These are phyloP conservation scores for Galemys pyrenaicus DNA, from an alignment of 2,113 vertebrate species.

Conservation along the genomic window DNA sequence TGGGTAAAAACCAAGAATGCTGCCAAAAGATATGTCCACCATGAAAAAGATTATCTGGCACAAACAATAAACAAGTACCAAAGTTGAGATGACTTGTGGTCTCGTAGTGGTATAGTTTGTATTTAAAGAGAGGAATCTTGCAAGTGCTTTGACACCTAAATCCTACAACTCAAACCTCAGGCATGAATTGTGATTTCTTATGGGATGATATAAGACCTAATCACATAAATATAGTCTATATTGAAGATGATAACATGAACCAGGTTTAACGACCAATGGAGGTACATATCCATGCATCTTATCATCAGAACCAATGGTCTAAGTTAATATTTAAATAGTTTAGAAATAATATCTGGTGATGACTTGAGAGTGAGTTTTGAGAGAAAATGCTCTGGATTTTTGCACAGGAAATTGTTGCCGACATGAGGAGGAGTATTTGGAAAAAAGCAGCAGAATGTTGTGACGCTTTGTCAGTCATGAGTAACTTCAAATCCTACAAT, in stretches of 20 bases:
- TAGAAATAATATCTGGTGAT: slow-evolving; percentile 26
- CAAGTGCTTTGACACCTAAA: neutral
- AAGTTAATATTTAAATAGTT: slow-evolving; percentile 12
- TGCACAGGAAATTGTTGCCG: slow-evolving; percentile 59
- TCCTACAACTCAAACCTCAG: neutral
- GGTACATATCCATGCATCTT: neutral
- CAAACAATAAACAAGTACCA: neutral
- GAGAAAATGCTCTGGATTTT: slow-evolving; percentile 53
- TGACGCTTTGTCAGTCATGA: slow-evolving; percentile 65
- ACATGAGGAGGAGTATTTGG: slow-evolving; percentile 43
- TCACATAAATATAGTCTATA: neutral
- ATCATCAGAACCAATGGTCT: neutral
- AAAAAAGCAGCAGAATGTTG: slow-evolving; percentile 33
- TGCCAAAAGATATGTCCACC: neutral
- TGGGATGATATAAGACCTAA: neutral
- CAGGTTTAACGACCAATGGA: neutral
- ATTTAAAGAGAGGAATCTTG: neutral
- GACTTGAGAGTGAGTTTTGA: neutral
- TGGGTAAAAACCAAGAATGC: neutral
- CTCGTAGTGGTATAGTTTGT: neutral
- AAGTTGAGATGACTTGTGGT: neutral
- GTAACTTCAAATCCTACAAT: slow-evolving; percentile 58
- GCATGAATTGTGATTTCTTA: neutral
- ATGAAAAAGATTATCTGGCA: neutral
- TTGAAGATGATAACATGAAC: neutral